Evolutionary conservation across 2,797 vertebrate genomes (phyloP).

Genomic region (Pristis pectinata): DNA sequence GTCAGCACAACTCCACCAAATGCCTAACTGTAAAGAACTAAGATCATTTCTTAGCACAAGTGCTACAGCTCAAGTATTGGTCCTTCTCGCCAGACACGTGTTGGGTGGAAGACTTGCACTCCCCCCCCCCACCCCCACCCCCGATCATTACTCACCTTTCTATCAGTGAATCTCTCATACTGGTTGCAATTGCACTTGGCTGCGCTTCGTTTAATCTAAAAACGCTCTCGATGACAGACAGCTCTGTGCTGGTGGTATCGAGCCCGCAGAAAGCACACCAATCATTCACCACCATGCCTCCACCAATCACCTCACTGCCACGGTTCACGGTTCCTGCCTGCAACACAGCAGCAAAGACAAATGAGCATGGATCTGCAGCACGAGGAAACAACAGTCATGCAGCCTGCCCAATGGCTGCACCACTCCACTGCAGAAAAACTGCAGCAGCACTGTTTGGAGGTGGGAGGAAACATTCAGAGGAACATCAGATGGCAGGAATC

Average conservation of each 20-base stretch:
- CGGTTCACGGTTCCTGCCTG: constrained; percentile 93
- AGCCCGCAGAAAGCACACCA: constrained; percentile 96
- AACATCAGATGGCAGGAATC: too few relatives aligned
- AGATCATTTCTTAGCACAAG: background rate
- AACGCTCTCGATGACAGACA: constrained; percentile 93
- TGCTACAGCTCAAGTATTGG: background rate
- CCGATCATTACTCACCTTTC: constrained; percentile 71
- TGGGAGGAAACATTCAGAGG: too few relatives aligned
- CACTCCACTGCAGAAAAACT: too few relatives aligned
- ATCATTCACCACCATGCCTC: constrained; percentile 93
- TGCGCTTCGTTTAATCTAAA: constrained; percentile 81
- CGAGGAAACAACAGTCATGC: background rate
- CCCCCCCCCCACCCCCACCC: too few relatives aligned
- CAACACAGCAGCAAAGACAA: constrained; percentile 9
- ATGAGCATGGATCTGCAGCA: too few relatives aligned
- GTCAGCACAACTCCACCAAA: background rate
- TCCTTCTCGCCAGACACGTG: background rate
- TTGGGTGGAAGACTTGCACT: too few relatives aligned
- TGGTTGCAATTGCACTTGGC: constrained; percentile 86
- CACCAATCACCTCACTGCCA: constrained; percentile 88
- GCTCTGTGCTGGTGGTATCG: constrained; percentile 93
- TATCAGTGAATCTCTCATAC: constrained; percentile 90
- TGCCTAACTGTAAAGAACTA: background rate
- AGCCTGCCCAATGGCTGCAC: background rate
- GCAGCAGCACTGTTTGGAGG: too few relatives aligned